A percentile compares a stretch with the other conserved stretches of the same genome.
These are phyloP conservation scores for Thalassoma bifasciatum DNA, from an alignment of 2,113 vertebrate species.

Conservation along the genomic window DNA sequence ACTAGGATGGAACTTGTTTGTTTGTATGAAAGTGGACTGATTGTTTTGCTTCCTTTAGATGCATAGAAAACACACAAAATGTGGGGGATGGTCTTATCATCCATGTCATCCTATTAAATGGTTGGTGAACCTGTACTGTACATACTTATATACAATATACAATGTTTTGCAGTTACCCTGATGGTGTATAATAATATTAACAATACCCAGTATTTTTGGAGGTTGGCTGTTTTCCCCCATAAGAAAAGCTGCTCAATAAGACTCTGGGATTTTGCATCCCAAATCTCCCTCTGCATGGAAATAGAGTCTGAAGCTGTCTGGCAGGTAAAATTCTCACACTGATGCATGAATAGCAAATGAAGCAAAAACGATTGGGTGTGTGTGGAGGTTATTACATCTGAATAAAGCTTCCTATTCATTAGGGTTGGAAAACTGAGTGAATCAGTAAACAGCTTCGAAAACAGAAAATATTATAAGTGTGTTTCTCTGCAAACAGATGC, in stretches of 20 bases:
- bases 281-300: neutral
- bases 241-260: neutral
- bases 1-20: too few species aligned
- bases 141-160: too few species aligned
- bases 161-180: neutral
- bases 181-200: neutral
- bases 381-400: neutral
- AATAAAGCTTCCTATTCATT: constrained; percentile 2
- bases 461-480: neutral
- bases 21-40: too few species aligned
- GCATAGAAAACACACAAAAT: too few species aligned
- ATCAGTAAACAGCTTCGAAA: neutral
- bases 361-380: too few species aligned
- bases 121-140: too few species aligned
- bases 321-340: neutral
- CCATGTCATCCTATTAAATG: too few species aligned
- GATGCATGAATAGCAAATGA: constrained; percentile 6
- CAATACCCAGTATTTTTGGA: neutral
- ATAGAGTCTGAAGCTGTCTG: neutral
- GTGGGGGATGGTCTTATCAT: too few species aligned
- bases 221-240: neutral
- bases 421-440: neutral
- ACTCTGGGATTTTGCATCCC: neutral
- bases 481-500: neutral
- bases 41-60: too few species aligned